Conservation (phyloP, 1,140 invertebrate genomes). For the Apis cerana region DNA sequence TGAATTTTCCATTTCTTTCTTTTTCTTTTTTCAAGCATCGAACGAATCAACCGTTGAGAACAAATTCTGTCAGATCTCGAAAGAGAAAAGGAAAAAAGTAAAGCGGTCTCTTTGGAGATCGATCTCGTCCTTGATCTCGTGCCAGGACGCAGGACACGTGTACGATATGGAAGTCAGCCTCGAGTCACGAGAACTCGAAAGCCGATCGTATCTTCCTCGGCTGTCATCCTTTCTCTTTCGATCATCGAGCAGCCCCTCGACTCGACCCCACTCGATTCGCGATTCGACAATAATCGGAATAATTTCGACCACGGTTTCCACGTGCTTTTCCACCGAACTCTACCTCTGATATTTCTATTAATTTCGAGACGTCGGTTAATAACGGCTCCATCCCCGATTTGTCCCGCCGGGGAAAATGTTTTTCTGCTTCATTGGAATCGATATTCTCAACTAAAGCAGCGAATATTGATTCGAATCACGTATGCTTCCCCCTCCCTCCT, state of each 20-base stretch:
- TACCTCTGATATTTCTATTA: neutral
- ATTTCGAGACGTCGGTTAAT: neutral
- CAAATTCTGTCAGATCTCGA: no score
- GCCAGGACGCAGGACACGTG: conserved; percentile 42
- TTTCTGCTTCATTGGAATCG: neutral
- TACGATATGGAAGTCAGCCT: conserved; percentile 31
- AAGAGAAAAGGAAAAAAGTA: no score
- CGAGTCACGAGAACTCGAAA: conserved; percentile 49
- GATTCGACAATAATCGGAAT: neutral
- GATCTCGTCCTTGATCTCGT: conserved; percentile 34
- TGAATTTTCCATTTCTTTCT: no score
- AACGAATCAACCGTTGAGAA: no score
- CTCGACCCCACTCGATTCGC: no score
- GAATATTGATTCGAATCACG: neutral
- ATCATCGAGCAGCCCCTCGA: conserved; percentile 30
- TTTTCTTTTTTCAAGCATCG: no score
- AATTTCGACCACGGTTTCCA: neutral
- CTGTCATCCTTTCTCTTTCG: conserved; percentile 44
- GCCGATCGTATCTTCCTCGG: conserved; percentile 34
- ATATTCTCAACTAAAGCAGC: neutral
- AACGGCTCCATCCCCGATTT: no score
- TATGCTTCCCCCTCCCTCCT: no score
- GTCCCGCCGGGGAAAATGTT: neutral
- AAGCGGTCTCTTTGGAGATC: no score
- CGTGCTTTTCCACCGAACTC: neutral